phyloP scores from a whole-genome alignment of 2,888 invertebrate genomes.

The Elegia similella region DNA sequence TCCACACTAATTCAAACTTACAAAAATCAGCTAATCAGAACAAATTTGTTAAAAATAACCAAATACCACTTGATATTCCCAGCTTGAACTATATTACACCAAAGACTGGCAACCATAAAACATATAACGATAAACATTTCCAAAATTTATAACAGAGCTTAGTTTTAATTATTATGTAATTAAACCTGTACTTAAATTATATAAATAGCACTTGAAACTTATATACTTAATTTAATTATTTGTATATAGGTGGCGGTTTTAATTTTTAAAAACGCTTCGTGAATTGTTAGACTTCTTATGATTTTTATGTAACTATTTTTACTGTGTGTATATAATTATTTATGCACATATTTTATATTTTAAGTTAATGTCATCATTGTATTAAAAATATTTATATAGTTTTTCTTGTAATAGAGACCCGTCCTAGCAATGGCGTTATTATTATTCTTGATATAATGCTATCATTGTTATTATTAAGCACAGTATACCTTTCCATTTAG shows the following conservation, averaged over 20 bases:
- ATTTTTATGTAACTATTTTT: not conserved
- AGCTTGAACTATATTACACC: constrained; percentile 73
- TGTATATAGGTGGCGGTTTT: constrained; percentile 61
- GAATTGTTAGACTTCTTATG: not conserved
- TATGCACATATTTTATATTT: not conserved
- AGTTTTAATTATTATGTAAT: constrained; percentile 38
- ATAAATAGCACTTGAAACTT: not conserved
- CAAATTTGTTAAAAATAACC: constrained; percentile 54
- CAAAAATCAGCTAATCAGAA: constrained; percentile 52
- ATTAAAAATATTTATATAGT: not conserved
- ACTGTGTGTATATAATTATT: not conserved
- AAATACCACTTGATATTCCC: constrained; percentile 63
- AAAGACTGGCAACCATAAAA: constrained; percentile 57
- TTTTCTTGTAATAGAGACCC: not conserved
- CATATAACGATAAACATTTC: constrained; percentile 69
- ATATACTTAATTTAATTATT: constrained; percentile 6
- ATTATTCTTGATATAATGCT: not conserved
- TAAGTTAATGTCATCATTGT: not conserved
- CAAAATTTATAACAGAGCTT: constrained; percentile 76
- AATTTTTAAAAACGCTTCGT: not conserved
- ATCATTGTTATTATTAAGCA: too few species aligned
- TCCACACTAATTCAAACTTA: constrained; percentile 66
- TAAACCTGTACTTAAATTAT: constrained; percentile 59
- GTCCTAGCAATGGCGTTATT: not conserved
- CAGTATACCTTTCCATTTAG: too few species aligned